A percentile compares a stretch with the other conserved stretches of the same genome.
Evolutionary conservation across 2,888 invertebrate genomes (phyloP).

Genomic region (Epistrophe grossulariae): DNA sequence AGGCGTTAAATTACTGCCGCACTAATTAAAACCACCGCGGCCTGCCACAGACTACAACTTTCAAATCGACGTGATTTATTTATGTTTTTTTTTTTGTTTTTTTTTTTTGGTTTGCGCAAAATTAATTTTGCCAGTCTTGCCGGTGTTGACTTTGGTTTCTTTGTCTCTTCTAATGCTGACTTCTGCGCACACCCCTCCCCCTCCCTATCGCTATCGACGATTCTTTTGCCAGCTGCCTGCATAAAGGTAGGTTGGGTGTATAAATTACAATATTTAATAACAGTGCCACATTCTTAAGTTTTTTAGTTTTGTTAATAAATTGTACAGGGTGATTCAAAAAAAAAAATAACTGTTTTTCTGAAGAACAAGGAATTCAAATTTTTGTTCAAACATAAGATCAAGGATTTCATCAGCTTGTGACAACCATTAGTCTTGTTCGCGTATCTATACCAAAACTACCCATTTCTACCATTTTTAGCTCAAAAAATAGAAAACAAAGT

Average conservation of each 20-base stretch:
- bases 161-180: conserved; percentile 59
- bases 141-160: conserved; percentile 47
- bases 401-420: not conserved
- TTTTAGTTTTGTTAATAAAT: not conserved
- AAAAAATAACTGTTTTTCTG: not conserved
- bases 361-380: too few relatives aligned
- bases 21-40: conserved; percentile 57
- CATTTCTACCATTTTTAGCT: too few relatives aligned
- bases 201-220: rapidly evolving
- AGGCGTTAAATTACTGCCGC: conserved; percentile 69
- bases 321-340: conserved; percentile 7
- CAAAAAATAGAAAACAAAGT: too few relatives aligned
- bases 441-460: too few relatives aligned
- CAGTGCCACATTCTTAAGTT: conserved; percentile 53
- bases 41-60: conserved; percentile 65
- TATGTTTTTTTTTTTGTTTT: conserved; percentile 40
- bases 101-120: not conserved
- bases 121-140: conserved; percentile 53
- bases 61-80: conserved; percentile 67
- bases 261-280: conserved; percentile 71
- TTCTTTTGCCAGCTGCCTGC: conserved; percentile 14
- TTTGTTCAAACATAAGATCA: not conserved
- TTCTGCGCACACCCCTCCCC: not conserved
- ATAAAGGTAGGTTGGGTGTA: conserved; percentile 55
- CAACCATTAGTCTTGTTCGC: too few relatives aligned